A percentile compares a stretch with the other conserved stretches of the same genome.
Evolutionary conservation across 1,140 invertebrate species (phyloP).

Genomic region (Parasteatoda tepidariorum): DNA sequence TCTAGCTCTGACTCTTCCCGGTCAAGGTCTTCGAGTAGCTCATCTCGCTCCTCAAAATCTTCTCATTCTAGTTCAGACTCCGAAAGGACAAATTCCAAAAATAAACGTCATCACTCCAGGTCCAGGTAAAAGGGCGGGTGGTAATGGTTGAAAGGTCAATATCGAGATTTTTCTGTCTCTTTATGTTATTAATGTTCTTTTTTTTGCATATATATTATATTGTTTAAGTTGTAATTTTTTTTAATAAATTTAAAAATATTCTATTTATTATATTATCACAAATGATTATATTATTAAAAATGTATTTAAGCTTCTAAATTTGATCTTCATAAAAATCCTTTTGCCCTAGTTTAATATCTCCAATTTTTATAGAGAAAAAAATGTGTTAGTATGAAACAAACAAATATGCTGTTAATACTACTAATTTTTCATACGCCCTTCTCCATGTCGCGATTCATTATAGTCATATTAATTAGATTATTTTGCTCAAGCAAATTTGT

Average conservation of each 20-base stretch:
- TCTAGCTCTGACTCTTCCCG: constrained; percentile 13
- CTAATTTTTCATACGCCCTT: no score
- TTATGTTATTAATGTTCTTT: neutral
- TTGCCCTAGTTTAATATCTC: neutral
- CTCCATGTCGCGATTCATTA: no score
- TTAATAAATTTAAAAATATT: neutral
- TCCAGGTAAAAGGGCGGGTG: constrained; percentile 61
- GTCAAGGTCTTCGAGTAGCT: constrained; percentile 41
- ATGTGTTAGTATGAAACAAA: no score
- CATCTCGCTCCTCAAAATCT: constrained; percentile 29
- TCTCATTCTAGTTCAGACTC: constrained; percentile 52
- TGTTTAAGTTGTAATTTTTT: neutral
- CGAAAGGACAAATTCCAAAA: constrained; percentile 33
- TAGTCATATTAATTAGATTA: no score
- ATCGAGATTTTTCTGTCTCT: constrained; percentile 45
- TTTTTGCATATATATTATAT: neutral
- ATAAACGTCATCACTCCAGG: constrained; percentile 51
- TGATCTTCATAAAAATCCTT: no score
- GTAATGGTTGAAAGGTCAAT: constrained; percentile 62
- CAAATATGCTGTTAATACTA: no score
- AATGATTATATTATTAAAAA: no score
- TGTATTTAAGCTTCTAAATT: neutral
- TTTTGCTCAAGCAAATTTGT: no score
- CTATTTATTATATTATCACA: neutral
- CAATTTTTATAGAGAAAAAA: neutral